Conservation (phyloP, 2,888 invertebrate species). For the Tolmerus cingulatus region DNA sequence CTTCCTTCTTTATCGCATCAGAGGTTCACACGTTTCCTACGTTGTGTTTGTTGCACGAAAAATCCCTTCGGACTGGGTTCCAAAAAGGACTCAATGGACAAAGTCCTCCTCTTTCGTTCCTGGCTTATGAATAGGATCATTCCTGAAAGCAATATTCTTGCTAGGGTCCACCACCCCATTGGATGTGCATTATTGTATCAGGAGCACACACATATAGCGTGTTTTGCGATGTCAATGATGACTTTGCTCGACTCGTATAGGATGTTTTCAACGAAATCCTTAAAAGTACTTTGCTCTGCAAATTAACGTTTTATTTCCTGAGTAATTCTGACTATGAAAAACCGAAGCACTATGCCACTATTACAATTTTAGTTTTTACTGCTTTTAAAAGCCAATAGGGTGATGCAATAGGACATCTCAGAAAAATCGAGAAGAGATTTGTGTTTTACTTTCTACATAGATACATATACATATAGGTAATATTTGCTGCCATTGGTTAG, state of each 20-base stretch:
- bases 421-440: no score
- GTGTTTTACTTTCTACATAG: no score
- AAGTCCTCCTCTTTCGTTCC: slow-evolving; percentile 6
- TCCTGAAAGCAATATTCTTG: not conserved
- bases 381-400: no score
- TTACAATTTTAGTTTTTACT: no score
- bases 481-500: no score
- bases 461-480: no score
- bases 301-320: not conserved
- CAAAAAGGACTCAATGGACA: slow-evolving; percentile 17
- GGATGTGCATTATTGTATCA: slow-evolving; percentile 43
- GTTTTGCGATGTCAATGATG: slow-evolving; percentile 44
- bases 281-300: not conserved
- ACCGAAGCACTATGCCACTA: no score
- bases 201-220: slow-evolving; percentile 41
- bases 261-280: not conserved
- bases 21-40: slow-evolving; percentile 14
- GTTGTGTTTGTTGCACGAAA: not conserved
- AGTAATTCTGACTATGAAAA: not conserved
- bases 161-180: not conserved
- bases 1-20: slow-evolving; percentile 28
- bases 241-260: not conserved
- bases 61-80: not conserved
- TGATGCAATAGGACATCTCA: no score
- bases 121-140: not conserved